These are phyloP conservation scores for Meiosimyza platycephala DNA, from an alignment of 2,888 invertebrate species.

Conservation along the genomic window DNA sequence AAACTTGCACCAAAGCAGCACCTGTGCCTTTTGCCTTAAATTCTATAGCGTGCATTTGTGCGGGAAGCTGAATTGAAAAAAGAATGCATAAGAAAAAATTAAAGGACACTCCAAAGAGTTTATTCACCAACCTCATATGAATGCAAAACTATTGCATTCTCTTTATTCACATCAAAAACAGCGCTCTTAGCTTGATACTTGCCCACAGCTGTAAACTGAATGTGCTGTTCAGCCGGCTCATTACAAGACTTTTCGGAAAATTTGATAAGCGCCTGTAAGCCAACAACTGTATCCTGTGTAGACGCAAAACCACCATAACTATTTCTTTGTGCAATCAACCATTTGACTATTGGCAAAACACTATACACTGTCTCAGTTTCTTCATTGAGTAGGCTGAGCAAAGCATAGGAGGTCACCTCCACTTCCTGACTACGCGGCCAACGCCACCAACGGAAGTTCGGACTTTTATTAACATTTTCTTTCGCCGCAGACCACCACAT, in stretches of 20 bases:
- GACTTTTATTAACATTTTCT: constrained; percentile 58
- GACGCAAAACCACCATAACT: constrained; percentile 80
- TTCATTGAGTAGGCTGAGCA: constrained; percentile 58
- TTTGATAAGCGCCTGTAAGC: constrained; percentile 75
- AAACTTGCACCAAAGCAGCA: constrained; percentile 80
- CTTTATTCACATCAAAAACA: constrained; percentile 75
- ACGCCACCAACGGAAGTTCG: constrained; percentile 61
- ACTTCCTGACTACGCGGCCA: constrained; percentile 63
- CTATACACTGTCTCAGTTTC: constrained; percentile 53
- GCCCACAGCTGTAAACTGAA: constrained; percentile 71
- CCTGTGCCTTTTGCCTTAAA: constrained; percentile 85
- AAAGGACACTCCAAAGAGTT: neutral
- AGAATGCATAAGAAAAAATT: neutral
- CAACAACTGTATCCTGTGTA: constrained; percentile 82
- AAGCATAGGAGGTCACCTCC: constrained; percentile 57
- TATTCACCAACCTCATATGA: constrained; percentile 72
- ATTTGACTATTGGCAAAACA: constrained; percentile 72
- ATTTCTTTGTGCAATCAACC: constrained; percentile 79
- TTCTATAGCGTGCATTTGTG: constrained; percentile 72
- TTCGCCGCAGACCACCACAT: constrained; percentile 84
- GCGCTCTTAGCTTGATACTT: constrained; percentile 57
- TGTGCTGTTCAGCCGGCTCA: constrained; percentile 69
- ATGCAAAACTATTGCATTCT: constrained; percentile 85
- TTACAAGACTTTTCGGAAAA: constrained; percentile 68
- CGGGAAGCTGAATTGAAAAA: constrained; percentile 51